Evolutionary conservation across 2,113 vertebrate genomes (phyloP), one percentile per base, ranked within the genome.

Genomic region (Sinocyclocheilus maitianheensis): DNA sequence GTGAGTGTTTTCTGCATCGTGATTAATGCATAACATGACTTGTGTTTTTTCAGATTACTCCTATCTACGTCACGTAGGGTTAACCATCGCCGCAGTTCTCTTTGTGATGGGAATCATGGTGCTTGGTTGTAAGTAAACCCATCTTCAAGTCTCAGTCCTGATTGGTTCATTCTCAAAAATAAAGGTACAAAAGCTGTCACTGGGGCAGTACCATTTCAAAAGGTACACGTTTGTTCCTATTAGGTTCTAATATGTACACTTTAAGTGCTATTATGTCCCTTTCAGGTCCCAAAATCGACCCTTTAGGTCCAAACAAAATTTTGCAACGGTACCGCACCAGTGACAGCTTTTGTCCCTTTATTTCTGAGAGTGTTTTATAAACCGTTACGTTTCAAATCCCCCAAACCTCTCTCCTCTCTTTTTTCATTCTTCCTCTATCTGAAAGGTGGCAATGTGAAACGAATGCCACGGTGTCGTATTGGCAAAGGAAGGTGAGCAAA

Each of bases 21-120:
- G 48, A 13, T 51, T 51, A 51, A 3, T 3, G 3, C 12, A 37
- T 83, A 58, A 72, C 18, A 12, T 18, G 14, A 48, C 26, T 14
- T 75, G 30, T 3, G 89, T 34, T 85, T 22, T 30, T 30, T 16
- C 4, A 85, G 84, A 88, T 74, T 85, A 87, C n/a, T 3, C 1
- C 0, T 65, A 11, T 76, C 58, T 90, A 79, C 84, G 76, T 40
- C 1, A 46, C 0, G 88, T 53, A 26, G 95, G 95, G 1, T 85
- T 95, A 40, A 48, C 65, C 37, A 86, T 95, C 1, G 94, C 94
- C 10, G 92, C 86, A 1, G 5, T 93, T 1, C 92, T 95, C 77
- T 95, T 95, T 63, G 0, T 94, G 26, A 0, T 93, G 26, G 95
- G 95, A 3, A 93, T 95, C 82, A 71, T 95, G 91, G 86, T 95